A percentile compares a stretch with the other conserved stretches of the same genome.
These are phyloP conservation scores for Mamestra configurata DNA, from an alignment of 1,140 invertebrate genomes.

Conservation along the genomic window DNA sequence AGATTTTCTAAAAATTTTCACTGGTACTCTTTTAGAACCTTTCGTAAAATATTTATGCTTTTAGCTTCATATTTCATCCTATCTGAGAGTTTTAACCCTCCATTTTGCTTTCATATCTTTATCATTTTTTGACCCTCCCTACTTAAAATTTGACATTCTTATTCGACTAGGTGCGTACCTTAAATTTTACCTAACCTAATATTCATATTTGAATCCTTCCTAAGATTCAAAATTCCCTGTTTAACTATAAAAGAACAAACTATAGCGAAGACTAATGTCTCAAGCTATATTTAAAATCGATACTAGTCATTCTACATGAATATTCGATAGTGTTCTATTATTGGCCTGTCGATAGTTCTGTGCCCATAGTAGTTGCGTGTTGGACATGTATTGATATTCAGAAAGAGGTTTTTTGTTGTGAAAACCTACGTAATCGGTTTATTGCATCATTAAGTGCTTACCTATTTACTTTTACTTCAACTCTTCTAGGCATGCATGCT, in stretches of 20 bases:
- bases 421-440: neutral
- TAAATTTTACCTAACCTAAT: conserved; percentile 26
- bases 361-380: conserved; percentile 23
- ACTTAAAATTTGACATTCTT: neutral
- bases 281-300: conserved; percentile 47
- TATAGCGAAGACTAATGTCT: conserved; percentile 31
- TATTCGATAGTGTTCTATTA: conserved; percentile 50
- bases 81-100: conserved; percentile 15
- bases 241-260: conserved; percentile 31
- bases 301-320: conserved; percentile 45
- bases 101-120: conserved; percentile 19
- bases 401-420: neutral
- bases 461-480: neutral
- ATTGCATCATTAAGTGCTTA: neutral
- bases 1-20: conserved; percentile 51
- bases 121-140: conserved; percentile 1
- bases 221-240: neutral
- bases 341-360: conserved; percentile 40
- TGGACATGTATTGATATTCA: conserved; percentile 2
- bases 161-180: neutral
- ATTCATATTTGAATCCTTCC: neutral
- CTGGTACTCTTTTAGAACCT: conserved; percentile 9
- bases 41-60: conserved; percentile 23
- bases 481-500: neutral
- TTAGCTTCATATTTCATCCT: conserved; percentile 37